Conservation (phyloP, 2,888 invertebrate genomes). For the Tetranychus piercei region DNA sequence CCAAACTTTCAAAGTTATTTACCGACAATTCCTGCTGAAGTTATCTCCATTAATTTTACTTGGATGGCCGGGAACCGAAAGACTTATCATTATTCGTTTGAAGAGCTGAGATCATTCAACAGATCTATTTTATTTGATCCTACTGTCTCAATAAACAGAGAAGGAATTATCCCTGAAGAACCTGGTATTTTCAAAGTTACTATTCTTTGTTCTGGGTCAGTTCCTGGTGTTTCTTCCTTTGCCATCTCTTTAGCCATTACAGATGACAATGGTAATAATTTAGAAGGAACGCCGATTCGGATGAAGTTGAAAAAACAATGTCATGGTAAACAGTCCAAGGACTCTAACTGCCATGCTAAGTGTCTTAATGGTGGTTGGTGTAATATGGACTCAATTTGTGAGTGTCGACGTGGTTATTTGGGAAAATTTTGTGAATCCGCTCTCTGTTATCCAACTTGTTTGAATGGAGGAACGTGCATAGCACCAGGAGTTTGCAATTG, state of each 20-base stretch:
- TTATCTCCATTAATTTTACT: slow-evolving; percentile 37
- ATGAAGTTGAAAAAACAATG: slow-evolving; percentile 78
- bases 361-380: slow-evolving; percentile 70
- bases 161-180: slow-evolving; percentile 63
- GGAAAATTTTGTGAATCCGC: slow-evolving; percentile 65
- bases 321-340: slow-evolving; percentile 60
- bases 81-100: slow-evolving; percentile 54
- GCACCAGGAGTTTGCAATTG: slow-evolving; percentile 73
- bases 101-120: slow-evolving; percentile 62
- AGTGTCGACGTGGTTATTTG: slow-evolving; percentile 74
- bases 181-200: slow-evolving; percentile 77
- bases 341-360: slow-evolving; percentile 70
- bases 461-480: slow-evolving; percentile 79
- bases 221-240: slow-evolving; percentile 68
- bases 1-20: slow-evolving; percentile 73
- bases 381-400: slow-evolving; percentile 62
- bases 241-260: slow-evolving; percentile 66
- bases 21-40: slow-evolving; percentile 77
- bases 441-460: slow-evolving; percentile 73
- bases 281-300: slow-evolving; percentile 69
- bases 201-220: slow-evolving; percentile 67
- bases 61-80: slow-evolving; percentile 33
- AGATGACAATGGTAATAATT: slow-evolving; percentile 49
- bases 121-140: slow-evolving; percentile 65
- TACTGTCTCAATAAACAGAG: slow-evolving; percentile 64